Evolutionary conservation across 1,140 invertebrate species (phyloP).

Genomic region (Sitobion miscanthi): DNA sequence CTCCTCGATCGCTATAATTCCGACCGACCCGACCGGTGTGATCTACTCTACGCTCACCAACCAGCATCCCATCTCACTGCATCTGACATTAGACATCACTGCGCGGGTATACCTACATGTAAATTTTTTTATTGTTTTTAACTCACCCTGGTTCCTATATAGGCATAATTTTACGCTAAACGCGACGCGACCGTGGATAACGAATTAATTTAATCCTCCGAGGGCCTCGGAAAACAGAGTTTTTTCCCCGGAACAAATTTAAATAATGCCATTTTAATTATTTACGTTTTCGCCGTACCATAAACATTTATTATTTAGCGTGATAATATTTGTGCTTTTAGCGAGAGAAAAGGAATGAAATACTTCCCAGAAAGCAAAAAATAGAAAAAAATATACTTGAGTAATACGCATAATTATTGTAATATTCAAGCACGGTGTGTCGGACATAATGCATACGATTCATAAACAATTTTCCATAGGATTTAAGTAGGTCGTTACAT

Average conservation of each 20-base stretch:
- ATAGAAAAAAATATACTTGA: background rate
- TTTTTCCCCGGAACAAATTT: slow-evolving; percentile 24
- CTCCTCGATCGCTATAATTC: background rate
- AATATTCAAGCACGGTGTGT: background rate
- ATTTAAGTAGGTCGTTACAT: background rate
- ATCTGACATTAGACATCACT: background rate
- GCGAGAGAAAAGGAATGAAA: background rate
- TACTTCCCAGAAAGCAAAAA: background rate
- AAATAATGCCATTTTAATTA: slow-evolving; percentile 42
- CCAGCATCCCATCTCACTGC: background rate
- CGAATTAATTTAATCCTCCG: background rate
- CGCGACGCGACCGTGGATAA: background rate
- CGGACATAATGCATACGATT: background rate
- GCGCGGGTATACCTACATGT: background rate
- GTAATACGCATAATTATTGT: background rate
- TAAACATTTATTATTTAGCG: background rate
- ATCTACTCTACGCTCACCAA: background rate
- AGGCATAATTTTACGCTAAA: background rate
- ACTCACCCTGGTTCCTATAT: background rate
- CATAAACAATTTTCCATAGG: background rate
- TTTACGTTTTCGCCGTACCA: background rate
- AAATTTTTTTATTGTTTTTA: background rate
- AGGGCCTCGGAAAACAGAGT: background rate
- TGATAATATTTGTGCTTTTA: slow-evolving; percentile 14
- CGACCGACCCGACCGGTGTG: background rate